A percentile compares a stretch with the other conserved stretches of the same genome.
phyloP scores from a whole-genome alignment of 2,888 invertebrate species.

The Uloborus plumipes region DNA sequence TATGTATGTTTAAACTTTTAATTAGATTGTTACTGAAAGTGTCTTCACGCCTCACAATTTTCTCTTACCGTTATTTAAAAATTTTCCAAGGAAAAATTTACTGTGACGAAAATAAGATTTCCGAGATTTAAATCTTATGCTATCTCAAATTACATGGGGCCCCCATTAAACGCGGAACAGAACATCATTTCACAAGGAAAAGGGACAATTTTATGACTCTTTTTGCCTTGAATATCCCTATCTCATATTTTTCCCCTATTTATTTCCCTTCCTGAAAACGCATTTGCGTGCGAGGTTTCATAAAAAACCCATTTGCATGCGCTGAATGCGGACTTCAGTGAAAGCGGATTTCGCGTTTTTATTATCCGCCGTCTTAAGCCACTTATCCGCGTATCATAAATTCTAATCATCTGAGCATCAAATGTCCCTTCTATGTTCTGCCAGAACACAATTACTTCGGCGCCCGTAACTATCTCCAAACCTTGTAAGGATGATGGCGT shows the following conservation, averaged over 20 bases:
- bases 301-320: conserved; percentile 62
- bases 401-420: conserved; percentile 61
- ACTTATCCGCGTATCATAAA: conserved; percentile 57
- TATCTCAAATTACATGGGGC: conserved; percentile 30
- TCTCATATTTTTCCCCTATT: conserved; percentile 7
- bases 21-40: no score
- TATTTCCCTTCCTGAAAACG: conserved; percentile 8
- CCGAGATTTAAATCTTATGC: no score
- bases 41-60: no score
- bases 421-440: conserved; percentile 38
- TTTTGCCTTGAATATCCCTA: conserved; percentile 32
- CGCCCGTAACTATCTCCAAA: conserved; percentile 1
- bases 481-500: conserved; percentile 13
- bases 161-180: conserved; percentile 50
- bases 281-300: conserved; percentile 11
- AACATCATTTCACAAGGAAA: conserved; percentile 20
- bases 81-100: no score
- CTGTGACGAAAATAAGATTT: no score
- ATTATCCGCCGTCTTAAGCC: conserved; percentile 52
- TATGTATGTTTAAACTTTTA: no score
- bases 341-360: conserved; percentile 43
- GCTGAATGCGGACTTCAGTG: conserved; percentile 26
- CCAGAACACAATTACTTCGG: conserved; percentile 46
- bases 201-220: conserved; percentile 54
- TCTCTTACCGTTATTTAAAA: no score